Conservation (phyloP, 2,888 invertebrate genomes). For the Eugnorisma glareosa region DNA sequence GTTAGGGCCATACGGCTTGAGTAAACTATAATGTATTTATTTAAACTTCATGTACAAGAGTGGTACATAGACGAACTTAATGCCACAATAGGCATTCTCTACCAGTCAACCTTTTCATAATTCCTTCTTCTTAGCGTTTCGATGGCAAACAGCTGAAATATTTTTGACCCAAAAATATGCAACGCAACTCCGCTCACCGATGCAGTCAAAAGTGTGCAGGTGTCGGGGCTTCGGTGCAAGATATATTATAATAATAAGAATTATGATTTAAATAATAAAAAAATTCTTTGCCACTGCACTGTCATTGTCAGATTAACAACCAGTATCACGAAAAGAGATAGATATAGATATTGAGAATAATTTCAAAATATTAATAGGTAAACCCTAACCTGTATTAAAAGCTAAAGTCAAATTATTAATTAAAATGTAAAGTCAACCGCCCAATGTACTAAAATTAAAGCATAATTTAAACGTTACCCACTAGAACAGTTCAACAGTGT, state of each 20-base stretch:
- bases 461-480: slow-evolving; percentile 55
- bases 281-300: background rate
- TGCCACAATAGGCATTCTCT: too few species aligned
- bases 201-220: background rate
- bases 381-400: slow-evolving; percentile 7
- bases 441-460: slow-evolving; percentile 31
- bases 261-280: too few species aligned
- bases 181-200: too few species aligned
- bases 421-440: background rate
- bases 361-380: background rate
- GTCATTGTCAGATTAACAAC: background rate
- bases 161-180: too few species aligned
- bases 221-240: background rate
- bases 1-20: too few species aligned
- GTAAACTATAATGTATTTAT: too few species aligned
- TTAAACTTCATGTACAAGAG: too few species aligned
- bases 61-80: too few species aligned
- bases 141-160: too few species aligned
- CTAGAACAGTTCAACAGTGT: slow-evolving; percentile 34
- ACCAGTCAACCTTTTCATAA: too few species aligned
- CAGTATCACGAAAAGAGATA: background rate
- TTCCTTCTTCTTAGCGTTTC: too few species aligned
- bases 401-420: background rate
- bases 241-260: too few species aligned
- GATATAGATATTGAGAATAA: background rate